Evolutionary conservation across 2,797 vertebrate genomes (phyloP).

Genomic region (Mormyrus proboscirostris): DNA sequence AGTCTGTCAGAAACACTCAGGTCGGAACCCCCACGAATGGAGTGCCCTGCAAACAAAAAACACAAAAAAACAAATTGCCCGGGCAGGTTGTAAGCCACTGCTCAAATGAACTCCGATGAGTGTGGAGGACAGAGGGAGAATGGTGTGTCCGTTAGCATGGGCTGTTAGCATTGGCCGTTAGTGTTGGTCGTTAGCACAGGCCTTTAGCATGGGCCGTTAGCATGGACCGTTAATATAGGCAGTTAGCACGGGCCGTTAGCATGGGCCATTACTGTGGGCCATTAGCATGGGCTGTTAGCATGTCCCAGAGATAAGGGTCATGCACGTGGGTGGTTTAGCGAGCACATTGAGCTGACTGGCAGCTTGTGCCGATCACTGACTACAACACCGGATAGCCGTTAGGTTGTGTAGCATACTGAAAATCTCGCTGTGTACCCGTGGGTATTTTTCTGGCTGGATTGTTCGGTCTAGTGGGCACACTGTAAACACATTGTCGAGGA

Average conservation of each 20-base stretch:
- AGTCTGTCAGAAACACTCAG: constrained; percentile 4
- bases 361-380: background rate
- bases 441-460: background rate
- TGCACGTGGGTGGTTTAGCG: background rate
- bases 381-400: background rate
- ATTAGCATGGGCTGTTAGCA: background rate
- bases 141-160: background rate
- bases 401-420: background rate
- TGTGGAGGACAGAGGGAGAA: background rate
- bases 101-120: background rate
- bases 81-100: background rate
- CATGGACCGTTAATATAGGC: background rate
- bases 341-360: background rate
- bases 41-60: background rate
- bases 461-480: constrained; percentile 48
- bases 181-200: background rate
- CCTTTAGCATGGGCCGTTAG: background rate
- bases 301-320: background rate
- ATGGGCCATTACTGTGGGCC: background rate
- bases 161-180: background rate
- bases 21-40: background rate
- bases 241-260: background rate
- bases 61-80: no score
- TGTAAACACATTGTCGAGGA: constrained; percentile 27
- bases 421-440: background rate